These are phyloP conservation scores for Acleris cristana DNA, from an alignment of 2,888 invertebrate species.

Conservation along the genomic window DNA sequence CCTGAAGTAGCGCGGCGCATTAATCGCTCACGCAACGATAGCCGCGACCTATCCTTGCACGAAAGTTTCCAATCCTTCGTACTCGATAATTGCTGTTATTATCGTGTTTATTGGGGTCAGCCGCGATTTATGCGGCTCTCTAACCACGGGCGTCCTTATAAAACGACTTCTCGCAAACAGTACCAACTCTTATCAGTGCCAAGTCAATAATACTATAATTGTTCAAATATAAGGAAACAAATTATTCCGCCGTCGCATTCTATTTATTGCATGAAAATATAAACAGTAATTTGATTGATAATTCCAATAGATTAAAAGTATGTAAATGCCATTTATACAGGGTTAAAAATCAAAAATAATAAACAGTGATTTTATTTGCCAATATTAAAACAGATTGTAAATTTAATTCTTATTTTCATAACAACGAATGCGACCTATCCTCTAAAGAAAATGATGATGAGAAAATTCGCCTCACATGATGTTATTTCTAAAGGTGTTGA, in stretches of 20 bases:
- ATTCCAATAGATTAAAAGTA: slow-evolving; percentile 37
- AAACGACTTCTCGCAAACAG: slow-evolving; percentile 9
- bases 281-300: slow-evolving; percentile 40
- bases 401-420: slow-evolving; percentile 58
- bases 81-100: slow-evolving; percentile 43
- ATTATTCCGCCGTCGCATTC: slow-evolving; percentile 78
- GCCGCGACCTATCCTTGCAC: slow-evolving; percentile 37
- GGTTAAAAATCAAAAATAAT: slow-evolving; percentile 28
- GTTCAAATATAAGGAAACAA: slow-evolving; percentile 57
- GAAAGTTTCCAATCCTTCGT: slow-evolving; percentile 47
- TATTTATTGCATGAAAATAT: slow-evolving; percentile 79
- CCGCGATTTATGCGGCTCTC: slow-evolving; percentile 41
- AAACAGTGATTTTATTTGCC: slow-evolving; percentile 3
- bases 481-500: slow-evolving; percentile 54
- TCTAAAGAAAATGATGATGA: slow-evolving; percentile 66
- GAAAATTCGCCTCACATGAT: slow-evolving; percentile 67
- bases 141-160: slow-evolving; percentile 31
- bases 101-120: slow-evolving; percentile 44
- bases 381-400: slow-evolving; percentile 5
- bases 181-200: slow-evolving; percentile 9
- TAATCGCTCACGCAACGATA: slow-evolving; percentile 30
- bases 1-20: neutral
- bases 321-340: slow-evolving; percentile 34
- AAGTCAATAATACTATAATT: slow-evolving; percentile 14
- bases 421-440: slow-evolving; percentile 80